phyloP scores from a whole-genome alignment of 2,113 vertebrate species.

The Bagarius yarrelli region DNA sequence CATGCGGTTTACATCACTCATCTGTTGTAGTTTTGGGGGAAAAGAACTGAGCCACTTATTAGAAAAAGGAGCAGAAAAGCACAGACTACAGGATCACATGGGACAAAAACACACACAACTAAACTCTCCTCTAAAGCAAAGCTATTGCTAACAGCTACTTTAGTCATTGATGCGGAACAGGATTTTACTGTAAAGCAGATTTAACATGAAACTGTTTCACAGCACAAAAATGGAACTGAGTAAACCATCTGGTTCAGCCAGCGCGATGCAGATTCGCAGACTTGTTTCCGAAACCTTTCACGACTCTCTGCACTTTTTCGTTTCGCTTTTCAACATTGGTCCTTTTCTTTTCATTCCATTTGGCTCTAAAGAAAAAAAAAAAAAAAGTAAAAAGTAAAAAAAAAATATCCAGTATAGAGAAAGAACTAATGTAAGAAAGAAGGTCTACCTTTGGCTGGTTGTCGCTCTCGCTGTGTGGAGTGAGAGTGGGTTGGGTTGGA shows the following conservation, averaged over 20 bases:
- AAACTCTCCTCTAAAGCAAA: not conserved
- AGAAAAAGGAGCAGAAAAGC: not conserved
- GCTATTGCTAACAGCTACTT: not conserved
- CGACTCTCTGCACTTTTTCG: conserved; percentile 51
- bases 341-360: conserved; percentile 55
- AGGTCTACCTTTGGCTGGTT: conserved; percentile 43
- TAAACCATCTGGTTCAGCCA: too few relatives aligned
- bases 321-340: conserved; percentile 37
- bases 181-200: not conserved
- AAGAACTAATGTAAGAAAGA: not conserved
- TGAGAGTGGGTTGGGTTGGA: conserved; percentile 23
- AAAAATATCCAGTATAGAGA: too few relatives aligned
- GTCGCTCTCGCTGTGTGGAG: conserved; percentile 38
- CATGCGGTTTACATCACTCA: not conserved
- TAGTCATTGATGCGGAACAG: not conserved
- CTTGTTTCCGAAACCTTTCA: conserved; percentile 12
- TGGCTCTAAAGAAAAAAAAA: conserved; percentile 46
- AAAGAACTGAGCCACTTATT: not conserved
- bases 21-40: not conserved
- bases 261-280: too few relatives aligned
- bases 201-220: not conserved
- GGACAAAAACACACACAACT: not conserved
- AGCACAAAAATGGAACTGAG: not conserved
- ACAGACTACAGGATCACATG: not conserved
- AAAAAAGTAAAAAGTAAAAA: not conserved